A percentile compares a stretch with the other conserved stretches of the same genome.
These are phyloP conservation scores for Artemia sp. DNA, from an alignment of 2,888 invertebrate species.

Conservation along the genomic window DNA sequence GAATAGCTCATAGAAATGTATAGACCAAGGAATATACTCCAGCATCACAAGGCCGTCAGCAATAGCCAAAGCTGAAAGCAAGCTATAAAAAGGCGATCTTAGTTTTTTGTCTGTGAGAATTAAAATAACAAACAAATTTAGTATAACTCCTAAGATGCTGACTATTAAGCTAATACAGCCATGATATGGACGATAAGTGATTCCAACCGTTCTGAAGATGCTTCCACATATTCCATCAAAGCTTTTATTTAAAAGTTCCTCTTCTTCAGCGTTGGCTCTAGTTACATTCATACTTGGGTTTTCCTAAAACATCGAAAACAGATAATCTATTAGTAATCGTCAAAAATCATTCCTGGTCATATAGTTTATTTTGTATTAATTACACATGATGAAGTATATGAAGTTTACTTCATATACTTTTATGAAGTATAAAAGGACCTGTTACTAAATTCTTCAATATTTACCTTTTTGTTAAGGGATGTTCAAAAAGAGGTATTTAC, in stretches of 20 bases:
- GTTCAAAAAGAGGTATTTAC: too few relatives aligned
- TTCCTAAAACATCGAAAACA: too few relatives aligned
- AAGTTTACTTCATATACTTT: too few relatives aligned
- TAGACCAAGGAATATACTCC: background rate
- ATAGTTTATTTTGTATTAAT: too few relatives aligned
- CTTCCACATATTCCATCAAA: background rate
- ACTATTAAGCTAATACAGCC: background rate
- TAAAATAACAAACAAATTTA: background rate
- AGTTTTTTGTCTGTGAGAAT: background rate
- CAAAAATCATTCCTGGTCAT: too few relatives aligned
- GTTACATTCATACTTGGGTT: too few relatives aligned
- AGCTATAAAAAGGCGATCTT: background rate
- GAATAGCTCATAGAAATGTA: background rate
- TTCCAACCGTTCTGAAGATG: background rate
- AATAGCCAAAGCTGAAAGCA: background rate
- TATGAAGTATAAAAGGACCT: too few relatives aligned
- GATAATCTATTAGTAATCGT: too few relatives aligned
- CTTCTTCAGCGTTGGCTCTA: too few relatives aligned
- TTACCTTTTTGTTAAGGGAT: too few relatives aligned
- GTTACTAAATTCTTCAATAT: too few relatives aligned
- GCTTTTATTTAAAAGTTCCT: background rate
- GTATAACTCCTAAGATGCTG: background rate
- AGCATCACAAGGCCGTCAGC: background rate
- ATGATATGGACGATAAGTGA: background rate
- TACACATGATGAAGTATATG: too few relatives aligned